Evolutionary conservation across 2,888 invertebrate genomes (phyloP).

Genomic region (Thumatha senex): DNA sequence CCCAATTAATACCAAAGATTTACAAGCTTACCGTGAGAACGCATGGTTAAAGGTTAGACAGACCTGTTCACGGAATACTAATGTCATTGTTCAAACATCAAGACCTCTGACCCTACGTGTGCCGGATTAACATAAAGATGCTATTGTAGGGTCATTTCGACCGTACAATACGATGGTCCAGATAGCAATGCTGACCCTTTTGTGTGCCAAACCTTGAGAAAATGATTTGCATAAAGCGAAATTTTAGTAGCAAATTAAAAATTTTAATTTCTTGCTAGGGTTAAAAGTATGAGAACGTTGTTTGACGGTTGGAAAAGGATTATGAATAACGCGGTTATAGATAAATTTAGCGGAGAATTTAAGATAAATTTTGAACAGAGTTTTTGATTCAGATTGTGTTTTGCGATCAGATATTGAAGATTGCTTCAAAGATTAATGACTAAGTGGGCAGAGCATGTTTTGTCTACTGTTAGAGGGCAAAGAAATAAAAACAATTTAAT

Average conservation of each 20-base stretch:
- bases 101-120: constrained; percentile 76
- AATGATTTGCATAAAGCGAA: constrained; percentile 65
- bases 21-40: constrained; percentile 66
- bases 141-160: constrained; percentile 25
- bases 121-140: constrained; percentile 48
- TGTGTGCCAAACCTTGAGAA: constrained; percentile 36
- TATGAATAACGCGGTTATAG: constrained; percentile 15
- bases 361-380: too few relatives aligned
- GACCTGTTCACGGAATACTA: constrained; percentile 53
- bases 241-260: constrained; percentile 45
- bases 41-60: constrained; percentile 59
- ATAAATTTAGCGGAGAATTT: too few relatives aligned
- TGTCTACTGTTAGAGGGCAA: too few relatives aligned
- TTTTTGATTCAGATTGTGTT: too few relatives aligned
- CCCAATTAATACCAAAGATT: constrained; percentile 32
- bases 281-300: constrained; percentile 35
- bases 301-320: constrained; percentile 30
- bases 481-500: too few relatives aligned
- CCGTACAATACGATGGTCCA: constrained; percentile 27
- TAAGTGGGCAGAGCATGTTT: too few relatives aligned
- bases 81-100: constrained; percentile 62
- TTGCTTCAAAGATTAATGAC: too few relatives aligned
- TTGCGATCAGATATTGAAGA: too few relatives aligned
- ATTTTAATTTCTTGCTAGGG: constrained; percentile 40
- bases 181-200: constrained; percentile 25